Percentiles rank a stretch among this genome's conserved stretches.
Evolutionary conservation across 2,113 vertebrate genomes (phyloP).

Genomic region (Manacus vitellinus): DNA sequence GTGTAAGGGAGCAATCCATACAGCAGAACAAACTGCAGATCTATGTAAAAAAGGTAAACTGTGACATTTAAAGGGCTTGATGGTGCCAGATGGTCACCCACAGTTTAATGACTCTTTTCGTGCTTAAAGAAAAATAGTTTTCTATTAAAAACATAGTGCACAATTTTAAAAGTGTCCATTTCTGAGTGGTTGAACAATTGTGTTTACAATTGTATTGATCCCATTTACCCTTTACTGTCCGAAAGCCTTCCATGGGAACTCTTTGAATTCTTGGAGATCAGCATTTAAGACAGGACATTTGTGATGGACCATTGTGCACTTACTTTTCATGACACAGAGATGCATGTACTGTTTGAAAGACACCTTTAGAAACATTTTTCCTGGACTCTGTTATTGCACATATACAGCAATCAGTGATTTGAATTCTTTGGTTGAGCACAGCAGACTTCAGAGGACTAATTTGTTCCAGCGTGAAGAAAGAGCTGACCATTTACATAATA

Average conservation of each 20-base stretch:
- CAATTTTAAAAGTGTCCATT: background rate
- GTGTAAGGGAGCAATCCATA: background rate
- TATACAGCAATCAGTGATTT: background rate
- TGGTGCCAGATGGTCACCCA: background rate
- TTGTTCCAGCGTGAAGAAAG: constrained; percentile 1
- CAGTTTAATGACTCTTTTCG: background rate
- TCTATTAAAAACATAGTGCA: background rate
- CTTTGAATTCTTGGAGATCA: background rate
- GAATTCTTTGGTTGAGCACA: background rate
- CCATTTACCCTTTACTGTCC: background rate
- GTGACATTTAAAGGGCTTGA: background rate
- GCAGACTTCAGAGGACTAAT: constrained; percentile 10
- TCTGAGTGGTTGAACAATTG: background rate
- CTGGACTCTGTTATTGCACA: background rate
- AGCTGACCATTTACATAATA: constrained; percentile 24
- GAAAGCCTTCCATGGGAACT: background rate
- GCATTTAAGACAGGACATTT: background rate
- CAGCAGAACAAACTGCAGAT: background rate
- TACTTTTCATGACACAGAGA: background rate
- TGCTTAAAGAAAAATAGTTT: background rate
- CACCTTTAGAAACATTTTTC: background rate
- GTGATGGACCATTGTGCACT: background rate
- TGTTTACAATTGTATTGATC: background rate
- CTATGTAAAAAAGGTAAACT: background rate
- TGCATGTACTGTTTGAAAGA: background rate